A percentile compares a stretch with the other conserved stretches of the same genome.
These are phyloP conservation scores for Oligia fasciuncula DNA, from an alignment of 2,888 invertebrate species.

Conservation along the genomic window DNA sequence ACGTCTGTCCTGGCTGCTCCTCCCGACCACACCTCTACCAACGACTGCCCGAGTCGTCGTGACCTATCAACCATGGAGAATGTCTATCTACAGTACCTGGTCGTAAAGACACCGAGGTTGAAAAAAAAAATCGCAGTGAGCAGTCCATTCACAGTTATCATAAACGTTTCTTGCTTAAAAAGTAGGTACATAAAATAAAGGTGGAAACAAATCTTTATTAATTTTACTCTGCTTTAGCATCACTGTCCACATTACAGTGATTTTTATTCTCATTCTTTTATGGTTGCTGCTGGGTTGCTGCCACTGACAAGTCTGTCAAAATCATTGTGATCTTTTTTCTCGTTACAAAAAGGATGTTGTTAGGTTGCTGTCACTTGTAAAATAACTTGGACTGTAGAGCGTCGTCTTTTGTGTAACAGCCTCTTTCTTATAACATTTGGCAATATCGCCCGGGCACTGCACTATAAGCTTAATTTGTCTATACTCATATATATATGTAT, in stretches of 20 bases:
- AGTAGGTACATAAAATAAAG: not conserved
- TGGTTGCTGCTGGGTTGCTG: not conserved
- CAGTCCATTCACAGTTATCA: not conserved
- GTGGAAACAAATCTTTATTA: not conserved
- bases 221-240: not conserved
- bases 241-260: not conserved
- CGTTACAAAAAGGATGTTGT: not conserved
- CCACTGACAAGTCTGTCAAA: not conserved
- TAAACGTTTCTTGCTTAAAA: not conserved
- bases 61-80: slow-evolving; percentile 20
- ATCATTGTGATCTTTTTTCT: not conserved
- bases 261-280: not conserved
- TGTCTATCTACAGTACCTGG: not conserved
- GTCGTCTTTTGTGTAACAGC: not conserved
- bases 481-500: not conserved
- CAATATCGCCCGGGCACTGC: not conserved
- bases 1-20: slow-evolving; percentile 99
- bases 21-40: slow-evolving; percentile 90
- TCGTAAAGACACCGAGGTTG: not conserved
- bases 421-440: not conserved
- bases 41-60: slow-evolving; percentile 79
- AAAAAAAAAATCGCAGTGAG: slow-evolving; percentile 8
- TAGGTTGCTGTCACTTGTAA: not conserved
- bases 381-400: not conserved
- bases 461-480: not conserved